Conservation (phyloP, 2,888 invertebrate genomes). For the Pardosa pseudoannulata region DNA sequence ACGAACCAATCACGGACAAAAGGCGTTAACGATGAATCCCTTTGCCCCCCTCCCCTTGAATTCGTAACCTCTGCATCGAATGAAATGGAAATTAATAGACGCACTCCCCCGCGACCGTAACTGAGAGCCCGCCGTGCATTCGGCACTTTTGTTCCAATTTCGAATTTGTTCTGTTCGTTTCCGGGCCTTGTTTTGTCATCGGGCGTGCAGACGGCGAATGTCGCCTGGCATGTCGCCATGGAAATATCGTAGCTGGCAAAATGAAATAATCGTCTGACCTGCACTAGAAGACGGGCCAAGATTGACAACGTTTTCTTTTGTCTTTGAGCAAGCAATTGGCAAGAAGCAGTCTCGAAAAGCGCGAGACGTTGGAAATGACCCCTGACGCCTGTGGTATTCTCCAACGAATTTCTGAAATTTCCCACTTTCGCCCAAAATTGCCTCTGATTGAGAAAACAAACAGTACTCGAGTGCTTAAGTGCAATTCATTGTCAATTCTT, state of each 20-base stretch:
- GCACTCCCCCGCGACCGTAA: slow-evolving; percentile 20
- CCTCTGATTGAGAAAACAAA: too few relatives aligned
- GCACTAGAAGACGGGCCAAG: too few relatives aligned
- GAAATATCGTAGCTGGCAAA: background rate
- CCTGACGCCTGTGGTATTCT: too few relatives aligned
- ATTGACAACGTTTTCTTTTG: too few relatives aligned
- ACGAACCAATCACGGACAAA: slow-evolving; percentile 29
- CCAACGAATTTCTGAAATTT: too few relatives aligned
- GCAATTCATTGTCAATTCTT: too few relatives aligned
- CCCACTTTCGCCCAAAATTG: too few relatives aligned
- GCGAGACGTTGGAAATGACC: too few relatives aligned
- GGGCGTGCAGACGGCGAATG: background rate
- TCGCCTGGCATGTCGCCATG: slow-evolving; percentile 11
- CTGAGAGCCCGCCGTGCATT: slow-evolving; percentile 25
- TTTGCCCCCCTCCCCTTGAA: background rate
- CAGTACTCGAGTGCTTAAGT: too few relatives aligned
- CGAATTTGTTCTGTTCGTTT: slow-evolving; percentile 8
- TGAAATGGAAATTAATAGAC: slow-evolving; percentile 58
- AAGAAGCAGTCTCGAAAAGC: too few relatives aligned
- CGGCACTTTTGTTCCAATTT: slow-evolving; percentile 27
- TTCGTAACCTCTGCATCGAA: slow-evolving; percentile 32
- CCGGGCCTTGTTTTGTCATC: slow-evolving; percentile 22
- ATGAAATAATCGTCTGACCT: background rate
- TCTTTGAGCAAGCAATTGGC: too few relatives aligned
- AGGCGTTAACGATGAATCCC: slow-evolving; percentile 25